Evolutionary conservation across 92 coral and sea anemone species (phyloP), one percentile per base, ranked within the genome.

Genomic region (Siderastrea siderea): DNA sequence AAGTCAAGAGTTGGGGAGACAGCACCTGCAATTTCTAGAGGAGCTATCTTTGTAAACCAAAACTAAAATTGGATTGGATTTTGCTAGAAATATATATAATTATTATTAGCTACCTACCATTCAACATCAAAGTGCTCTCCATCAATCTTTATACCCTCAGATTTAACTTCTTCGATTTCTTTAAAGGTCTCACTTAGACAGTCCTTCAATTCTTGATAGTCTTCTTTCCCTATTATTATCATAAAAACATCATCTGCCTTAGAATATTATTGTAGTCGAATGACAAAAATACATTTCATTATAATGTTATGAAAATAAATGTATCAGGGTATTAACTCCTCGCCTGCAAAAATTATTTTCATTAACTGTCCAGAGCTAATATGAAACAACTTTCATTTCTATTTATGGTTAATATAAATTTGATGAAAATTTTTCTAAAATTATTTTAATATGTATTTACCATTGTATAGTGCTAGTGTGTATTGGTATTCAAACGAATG

Each of bases 401-500:
- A n/a, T n/a, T n/a, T n/a, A n/a, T n/a, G n/a, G n/a, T n/a, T n/a
- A n/a, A n/a, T n/a, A n/a, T n/a, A n/a, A n/a, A n/a, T n/a, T n/a
- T n/a, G n/a, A n/a, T n/a, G n/a, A n/a, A n/a, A n/a, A n/a, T n/a
- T n/a, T n/a, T n/a, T n/a, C n/a, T 69, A 44, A 47, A 54, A 71
- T 71, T 16, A 50, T 71, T 16, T 47, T 71, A 2, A 71, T 71
- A 12, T 47, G 57, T 71, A 12, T 51, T 73, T n/a, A 50, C 49
- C 67, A 12, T 76, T 58, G 60, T 66, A 84, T 46, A 84, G 38
- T 52, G 82, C 82, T 11, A 75, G 68, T 10, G 90, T 86, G 68
- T 86, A 78, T 1, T 86, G 85, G 68, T 78, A 86, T 45, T 91
- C 89, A 12, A 67, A 83, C 2, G 68, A 54, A 57, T 81, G 82